These are phyloP conservation scores for sheep (Ovis aries) DNA, from an alignment of 2,113 vertebrate species.

Conservation along the genomic window ARS-UI_Ramb_v3.0 NC_056080.1:17859501-17860000, in stretches of 20 bases:
- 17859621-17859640: not conserved
- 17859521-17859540: not conserved
- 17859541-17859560: not conserved
- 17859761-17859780: not conserved
- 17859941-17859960: not conserved
- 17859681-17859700: not conserved
- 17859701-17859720: not conserved
- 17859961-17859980: not conserved
- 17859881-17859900: not conserved
- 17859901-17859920: not conserved
- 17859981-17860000: not conserved
- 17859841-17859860: too few species aligned
- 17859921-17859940: fast-evolving
- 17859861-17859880: not conserved
- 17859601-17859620: not conserved
- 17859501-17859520: not conserved
- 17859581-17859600: not conserved
- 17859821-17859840: not conserved
- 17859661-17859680: not conserved
- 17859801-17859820: fast-evolving
- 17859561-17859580: not conserved
- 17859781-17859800: not conserved
- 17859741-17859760: not conserved
- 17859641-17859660: not conserved
- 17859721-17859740: not conserved